phyloP scores from a whole-genome alignment of 1,140 invertebrate species.

The Cheumatopsyche charites region DNA sequence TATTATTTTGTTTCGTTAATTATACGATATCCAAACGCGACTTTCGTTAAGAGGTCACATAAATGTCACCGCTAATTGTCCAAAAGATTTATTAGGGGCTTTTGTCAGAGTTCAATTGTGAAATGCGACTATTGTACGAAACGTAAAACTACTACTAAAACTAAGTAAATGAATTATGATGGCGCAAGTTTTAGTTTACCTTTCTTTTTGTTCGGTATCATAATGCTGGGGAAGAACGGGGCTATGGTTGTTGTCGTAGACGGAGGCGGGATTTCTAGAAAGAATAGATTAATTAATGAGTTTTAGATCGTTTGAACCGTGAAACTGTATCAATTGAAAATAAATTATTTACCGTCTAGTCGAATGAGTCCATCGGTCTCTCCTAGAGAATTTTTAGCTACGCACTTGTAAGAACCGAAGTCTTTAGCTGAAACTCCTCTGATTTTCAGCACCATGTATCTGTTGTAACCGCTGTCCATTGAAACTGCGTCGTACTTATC shows the following conservation, averaged over 20 bases:
- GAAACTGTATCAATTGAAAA: background rate
- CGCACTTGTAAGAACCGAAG: conserved; percentile 67
- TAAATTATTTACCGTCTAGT: conserved; percentile 59
- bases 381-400: conserved; percentile 65
- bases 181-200: conserved; percentile 18
- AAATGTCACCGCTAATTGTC: too few relatives aligned
- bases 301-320: background rate
- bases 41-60: too few relatives aligned
- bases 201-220: conserved; percentile 42
- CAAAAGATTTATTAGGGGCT: too few relatives aligned
- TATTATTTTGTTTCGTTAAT: background rate
- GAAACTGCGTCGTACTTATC: conserved; percentile 64
- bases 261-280: conserved; percentile 45
- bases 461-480: conserved; percentile 63
- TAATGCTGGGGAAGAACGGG: conserved; percentile 36
- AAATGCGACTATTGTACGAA: background rate
- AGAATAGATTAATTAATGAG: conserved; percentile 13
- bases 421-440: conserved; percentile 62
- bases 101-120: background rate
- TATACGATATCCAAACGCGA: background rate
- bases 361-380: conserved; percentile 65
- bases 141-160: too few relatives aligned
- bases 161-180: background rate
- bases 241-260: conserved; percentile 43
- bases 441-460: conserved; percentile 65